phyloP scores from a whole-genome alignment of 35 echinoderm and acorn worm genomes.

The Amphiura filiformis region DNA sequence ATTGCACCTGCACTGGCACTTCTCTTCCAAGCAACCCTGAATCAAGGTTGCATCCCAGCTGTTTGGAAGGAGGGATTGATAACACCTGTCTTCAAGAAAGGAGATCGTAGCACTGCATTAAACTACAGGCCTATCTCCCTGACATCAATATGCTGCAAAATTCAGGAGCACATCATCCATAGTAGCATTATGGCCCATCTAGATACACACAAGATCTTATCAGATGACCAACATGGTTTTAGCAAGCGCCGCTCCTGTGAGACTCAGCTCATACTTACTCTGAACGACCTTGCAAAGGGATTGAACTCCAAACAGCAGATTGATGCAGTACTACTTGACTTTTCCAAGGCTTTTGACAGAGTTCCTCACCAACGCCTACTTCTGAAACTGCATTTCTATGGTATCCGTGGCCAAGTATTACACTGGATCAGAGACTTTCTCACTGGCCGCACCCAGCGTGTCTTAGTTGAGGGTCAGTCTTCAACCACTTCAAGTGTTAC shows the following conservation, averaged over 20 bases:
- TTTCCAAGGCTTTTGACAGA: conserved; percentile 19
- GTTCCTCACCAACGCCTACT: conserved; percentile 12
- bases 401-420: neutral
- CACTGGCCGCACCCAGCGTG: conserved; percentile 11
- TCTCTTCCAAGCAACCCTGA: neutral
- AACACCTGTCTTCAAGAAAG: neutral
- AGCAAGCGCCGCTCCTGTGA: neutral
- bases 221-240: neutral
- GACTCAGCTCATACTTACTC: conserved; percentile 9
- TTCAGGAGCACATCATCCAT: conserved; percentile 7
- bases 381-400: conserved; percentile 2
- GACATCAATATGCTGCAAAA: neutral
- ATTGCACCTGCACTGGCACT: neutral
- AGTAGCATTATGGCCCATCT: neutral
- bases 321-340: conserved; percentile 21
- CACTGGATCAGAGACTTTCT: conserved; percentile 32
- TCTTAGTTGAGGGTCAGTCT: conserved; percentile 26
- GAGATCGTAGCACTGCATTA: neutral
- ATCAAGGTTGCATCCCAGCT: neutral
- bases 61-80: neutral
- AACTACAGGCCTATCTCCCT: neutral
- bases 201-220: neutral
- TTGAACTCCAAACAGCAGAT: conserved; percentile 29
- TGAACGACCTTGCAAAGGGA: conserved; percentile 13
- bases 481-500: conserved; percentile 36